phyloP scores from a whole-genome alignment of 2,797 vertebrate species.

The Anabacerthia variegaticeps region DNA sequence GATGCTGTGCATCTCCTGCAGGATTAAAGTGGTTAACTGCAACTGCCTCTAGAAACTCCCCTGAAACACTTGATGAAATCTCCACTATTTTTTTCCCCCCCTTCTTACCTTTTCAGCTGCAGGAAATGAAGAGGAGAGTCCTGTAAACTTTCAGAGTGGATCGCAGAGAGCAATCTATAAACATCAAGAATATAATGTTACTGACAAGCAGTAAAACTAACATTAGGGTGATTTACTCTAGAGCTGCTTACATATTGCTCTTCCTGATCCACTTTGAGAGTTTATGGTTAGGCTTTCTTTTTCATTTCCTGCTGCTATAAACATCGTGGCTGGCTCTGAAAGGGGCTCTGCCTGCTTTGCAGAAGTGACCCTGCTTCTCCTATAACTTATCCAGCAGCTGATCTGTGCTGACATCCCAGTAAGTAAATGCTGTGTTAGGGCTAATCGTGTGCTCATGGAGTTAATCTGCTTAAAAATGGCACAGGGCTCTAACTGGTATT shows the following conservation, averaged over 20 bases:
- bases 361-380: not conserved
- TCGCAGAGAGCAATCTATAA: conserved; percentile 41
- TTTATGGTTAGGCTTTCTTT: conserved; percentile 56
- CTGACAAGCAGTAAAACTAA: conserved; percentile 59
- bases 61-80: conserved; percentile 40
- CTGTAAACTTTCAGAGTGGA: conserved; percentile 55
- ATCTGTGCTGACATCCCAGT: not conserved
- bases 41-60: not conserved
- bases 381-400: conserved; percentile 28
- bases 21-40: conserved; percentile 24
- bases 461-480: conserved; percentile 34
- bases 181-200: conserved; percentile 62
- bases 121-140: conserved; percentile 52
- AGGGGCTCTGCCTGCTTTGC: conserved; percentile 12
- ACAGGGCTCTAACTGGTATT: not conserved
- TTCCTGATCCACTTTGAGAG: conserved; percentile 59
- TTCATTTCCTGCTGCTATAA: conserved; percentile 65
- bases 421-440: conserved; percentile 22
- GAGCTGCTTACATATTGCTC: conserved; percentile 58
- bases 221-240: conserved; percentile 56
- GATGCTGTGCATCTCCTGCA: not conserved
- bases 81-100: not conserved
- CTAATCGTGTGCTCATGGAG: not conserved
- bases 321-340: conserved; percentile 21
- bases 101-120: not conserved